phyloP scores from a whole-genome alignment of 1,140 invertebrate genomes.

The Bombus consobrinus region DNA sequence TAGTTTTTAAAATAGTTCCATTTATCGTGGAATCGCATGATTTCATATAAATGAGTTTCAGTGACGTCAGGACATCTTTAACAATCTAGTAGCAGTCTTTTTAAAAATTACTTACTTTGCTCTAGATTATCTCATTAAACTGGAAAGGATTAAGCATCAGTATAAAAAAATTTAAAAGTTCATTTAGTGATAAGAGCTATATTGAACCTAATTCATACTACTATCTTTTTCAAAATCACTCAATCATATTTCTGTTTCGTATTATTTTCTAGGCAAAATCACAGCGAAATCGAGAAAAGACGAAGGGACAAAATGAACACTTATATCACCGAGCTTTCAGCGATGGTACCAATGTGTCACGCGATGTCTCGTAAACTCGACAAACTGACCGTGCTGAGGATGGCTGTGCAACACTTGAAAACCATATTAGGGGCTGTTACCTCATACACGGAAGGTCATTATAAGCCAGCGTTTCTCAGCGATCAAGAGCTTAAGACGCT shows the following conservation, averaged over 20 bases:
- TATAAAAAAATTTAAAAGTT: too few species aligned
- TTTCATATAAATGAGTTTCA: too few species aligned
- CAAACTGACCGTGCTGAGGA: slow-evolving; percentile 95
- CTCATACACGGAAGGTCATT: slow-evolving; percentile 91
- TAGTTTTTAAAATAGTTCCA: too few species aligned
- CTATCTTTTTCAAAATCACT: neutral
- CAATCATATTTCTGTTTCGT: fast-evolving
- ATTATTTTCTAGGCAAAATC: slow-evolving; percentile 89
- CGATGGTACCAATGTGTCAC: slow-evolving; percentile 96
- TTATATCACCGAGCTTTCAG: slow-evolving; percentile 95
- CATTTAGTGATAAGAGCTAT: too few species aligned
- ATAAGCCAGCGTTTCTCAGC: slow-evolving; percentile 94
- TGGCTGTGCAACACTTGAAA: slow-evolving; percentile 97
- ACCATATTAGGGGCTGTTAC: slow-evolving; percentile 90
- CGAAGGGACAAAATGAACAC: slow-evolving; percentile 98
- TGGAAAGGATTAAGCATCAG: too few species aligned
- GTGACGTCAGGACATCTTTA: too few species aligned
- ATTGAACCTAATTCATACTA: too few species aligned
- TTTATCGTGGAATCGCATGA: too few species aligned
- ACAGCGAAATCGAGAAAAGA: slow-evolving; percentile 97
- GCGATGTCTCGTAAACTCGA: slow-evolving; percentile 96
- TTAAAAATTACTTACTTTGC: neutral
- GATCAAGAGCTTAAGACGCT: slow-evolving; percentile 94
- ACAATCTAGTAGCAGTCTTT: neutral
- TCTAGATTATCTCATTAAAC: too few species aligned